A percentile compares a stretch with the other conserved stretches of the same genome.
Conservation (phyloP, 2,797 vertebrate genomes). For the Danio jaintianensis region DNA sequence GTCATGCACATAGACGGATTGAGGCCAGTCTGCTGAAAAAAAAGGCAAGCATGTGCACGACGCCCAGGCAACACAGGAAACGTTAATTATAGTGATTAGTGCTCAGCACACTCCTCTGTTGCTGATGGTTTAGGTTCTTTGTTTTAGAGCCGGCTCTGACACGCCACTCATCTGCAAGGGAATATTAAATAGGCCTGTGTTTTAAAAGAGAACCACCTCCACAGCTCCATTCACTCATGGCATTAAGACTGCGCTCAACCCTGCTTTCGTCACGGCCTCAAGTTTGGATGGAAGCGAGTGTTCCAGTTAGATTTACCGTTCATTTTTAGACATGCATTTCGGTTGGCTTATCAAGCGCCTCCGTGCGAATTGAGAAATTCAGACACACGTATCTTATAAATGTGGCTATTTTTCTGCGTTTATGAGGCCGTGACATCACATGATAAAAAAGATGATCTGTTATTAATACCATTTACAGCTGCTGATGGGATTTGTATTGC, state of each 20-base stretch:
- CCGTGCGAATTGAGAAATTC: conserved; percentile 11
- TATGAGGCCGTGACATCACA: conserved; percentile 18
- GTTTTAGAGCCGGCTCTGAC: conserved; percentile 50
- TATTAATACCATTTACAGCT: conserved; percentile 47
- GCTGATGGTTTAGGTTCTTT: conserved; percentile 53
- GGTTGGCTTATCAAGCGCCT: neutral
- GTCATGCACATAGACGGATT: conserved; percentile 55
- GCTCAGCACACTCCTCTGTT: conserved; percentile 56
- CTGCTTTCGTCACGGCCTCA: conserved; percentile 21
- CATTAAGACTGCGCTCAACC: conserved; percentile 10
- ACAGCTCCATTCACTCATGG: conserved; percentile 14
- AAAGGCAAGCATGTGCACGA: conserved; percentile 58
- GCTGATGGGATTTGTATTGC: conserved; percentile 46
- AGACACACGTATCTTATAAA: neutral
- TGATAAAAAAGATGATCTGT: conserved; percentile 34
- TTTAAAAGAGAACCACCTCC: conserved; percentile 44
- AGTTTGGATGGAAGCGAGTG: neutral
- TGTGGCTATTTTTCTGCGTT: neutral
- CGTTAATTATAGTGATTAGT: conserved; percentile 73
- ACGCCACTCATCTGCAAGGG: conserved; percentile 40
- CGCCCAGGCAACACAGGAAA: conserved; percentile 64
- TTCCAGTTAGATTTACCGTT: conserved; percentile 21
- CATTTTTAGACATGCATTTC: conserved; percentile 14
- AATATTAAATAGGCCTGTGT: conserved; percentile 54
- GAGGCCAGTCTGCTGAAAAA: conserved; percentile 49